A percentile compares a stretch with the other conserved stretches of the same genome.
Evolutionary conservation across 2,888 invertebrate species (phyloP).

Genomic region (Coelinius sp.): DNA sequence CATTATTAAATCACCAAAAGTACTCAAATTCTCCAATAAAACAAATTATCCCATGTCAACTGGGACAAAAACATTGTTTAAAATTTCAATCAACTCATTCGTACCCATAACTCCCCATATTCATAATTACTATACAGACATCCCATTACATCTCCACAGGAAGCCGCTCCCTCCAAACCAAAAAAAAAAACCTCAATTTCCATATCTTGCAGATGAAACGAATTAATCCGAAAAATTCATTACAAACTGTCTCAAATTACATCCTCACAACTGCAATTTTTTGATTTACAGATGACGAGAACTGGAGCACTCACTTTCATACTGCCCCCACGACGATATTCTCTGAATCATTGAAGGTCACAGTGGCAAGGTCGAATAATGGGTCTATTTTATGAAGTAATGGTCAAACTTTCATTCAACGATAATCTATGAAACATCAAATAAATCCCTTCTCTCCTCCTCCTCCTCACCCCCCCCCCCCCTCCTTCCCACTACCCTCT

Average conservation of each 20-base stretch:
- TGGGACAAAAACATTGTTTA: too few relatives aligned
- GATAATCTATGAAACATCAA: too few relatives aligned
- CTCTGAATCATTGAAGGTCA: background rate
- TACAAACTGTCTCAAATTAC: background rate
- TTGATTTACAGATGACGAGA: background rate
- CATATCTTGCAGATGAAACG: background rate
- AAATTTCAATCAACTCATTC: background rate
- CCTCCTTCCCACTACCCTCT: background rate
- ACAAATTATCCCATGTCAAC: too few relatives aligned
- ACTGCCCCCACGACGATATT: background rate
- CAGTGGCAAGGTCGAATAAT: background rate
- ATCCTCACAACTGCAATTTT: background rate
- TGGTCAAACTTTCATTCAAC: background rate
- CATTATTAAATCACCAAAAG: too few relatives aligned
- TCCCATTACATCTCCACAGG: background rate
- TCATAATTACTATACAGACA: background rate
- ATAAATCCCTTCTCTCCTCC: background rate
- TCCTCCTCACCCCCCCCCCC: background rate
- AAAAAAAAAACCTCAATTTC: background rate
- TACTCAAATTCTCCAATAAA: too few relatives aligned
- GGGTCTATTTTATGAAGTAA: background rate
- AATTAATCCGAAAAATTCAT: background rate
- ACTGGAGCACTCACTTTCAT: background rate
- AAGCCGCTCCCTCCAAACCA: background rate
- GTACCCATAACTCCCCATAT: background rate